Conservation (phyloP, 2,113 vertebrate genomes). For the Pogona vitticeps region DNA sequence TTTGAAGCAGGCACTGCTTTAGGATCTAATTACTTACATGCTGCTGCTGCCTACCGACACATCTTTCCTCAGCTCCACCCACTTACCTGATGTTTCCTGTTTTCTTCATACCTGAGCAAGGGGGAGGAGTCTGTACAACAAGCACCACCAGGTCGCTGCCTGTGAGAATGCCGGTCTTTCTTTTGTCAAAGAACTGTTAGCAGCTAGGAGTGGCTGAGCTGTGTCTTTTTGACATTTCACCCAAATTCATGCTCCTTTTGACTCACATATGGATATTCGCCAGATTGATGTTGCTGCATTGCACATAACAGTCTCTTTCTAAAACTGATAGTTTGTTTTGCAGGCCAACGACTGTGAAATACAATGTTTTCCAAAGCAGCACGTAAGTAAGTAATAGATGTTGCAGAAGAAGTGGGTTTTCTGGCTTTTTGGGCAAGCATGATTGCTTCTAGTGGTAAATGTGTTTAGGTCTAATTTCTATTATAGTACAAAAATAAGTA, state of each 20-base stretch:
- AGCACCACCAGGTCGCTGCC: accelerated
- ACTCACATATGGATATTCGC: neutral
- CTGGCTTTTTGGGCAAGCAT: neutral
- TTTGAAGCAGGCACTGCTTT: neutral
- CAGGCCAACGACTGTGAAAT: neutral
- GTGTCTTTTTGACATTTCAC: neutral
- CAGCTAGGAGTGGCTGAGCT: accelerated
- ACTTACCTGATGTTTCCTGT: constrained; percentile 46
- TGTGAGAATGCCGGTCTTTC: neutral
- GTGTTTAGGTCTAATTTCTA: neutral
- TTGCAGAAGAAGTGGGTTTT: neutral
- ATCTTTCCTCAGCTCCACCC: constrained; percentile 2
- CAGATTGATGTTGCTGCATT: neutral
- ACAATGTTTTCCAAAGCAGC: neutral
- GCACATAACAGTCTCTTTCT: neutral
- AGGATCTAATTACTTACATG: neutral
- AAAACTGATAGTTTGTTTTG: neutral
- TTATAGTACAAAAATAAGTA: neutral
- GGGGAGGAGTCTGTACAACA: accelerated
- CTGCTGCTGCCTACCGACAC: accelerated
- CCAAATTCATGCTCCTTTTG: accelerated
- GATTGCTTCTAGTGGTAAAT: neutral
- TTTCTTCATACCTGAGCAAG: constrained; percentile 41
- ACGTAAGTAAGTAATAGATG: too few relatives aligned
- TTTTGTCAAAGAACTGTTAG: neutral